These are phyloP conservation scores for Caenorhabditis sp. DNA, from an alignment of 2,888 invertebrate genomes.

Conservation along the genomic window DNA sequence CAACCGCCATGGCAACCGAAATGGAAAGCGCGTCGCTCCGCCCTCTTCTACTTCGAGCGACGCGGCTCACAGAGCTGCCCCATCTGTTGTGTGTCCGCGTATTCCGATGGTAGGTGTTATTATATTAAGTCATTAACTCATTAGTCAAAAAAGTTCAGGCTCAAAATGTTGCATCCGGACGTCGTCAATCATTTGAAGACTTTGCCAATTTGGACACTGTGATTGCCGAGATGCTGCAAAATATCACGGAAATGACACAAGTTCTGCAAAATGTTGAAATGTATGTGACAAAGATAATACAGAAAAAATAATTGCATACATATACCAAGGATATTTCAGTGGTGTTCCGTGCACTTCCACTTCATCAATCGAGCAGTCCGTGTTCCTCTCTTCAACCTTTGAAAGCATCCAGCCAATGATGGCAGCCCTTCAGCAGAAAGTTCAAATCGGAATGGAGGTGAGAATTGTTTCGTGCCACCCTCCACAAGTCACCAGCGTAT, in stretches of 20 bases:
- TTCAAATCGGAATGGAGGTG: conserved; percentile 46
- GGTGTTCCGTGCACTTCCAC: conserved; percentile 48
- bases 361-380: conserved; percentile 55
- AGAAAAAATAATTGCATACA: too few relatives aligned
- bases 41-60: conserved; percentile 11
- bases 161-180: conserved; percentile 9
- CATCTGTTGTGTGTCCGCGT: conserved; percentile 1
- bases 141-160: conserved; percentile 17
- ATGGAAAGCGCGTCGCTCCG: conserved; percentile 37
- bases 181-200: conserved; percentile 63
- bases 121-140: not conserved
- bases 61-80: not conserved
- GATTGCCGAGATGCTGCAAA: conserved; percentile 49
- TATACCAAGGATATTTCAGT: too few relatives aligned
- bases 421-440: conserved; percentile 27
- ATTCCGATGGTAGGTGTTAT: conserved; percentile 9
- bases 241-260: conserved; percentile 46
- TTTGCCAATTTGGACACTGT: conserved; percentile 58
- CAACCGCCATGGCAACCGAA: conserved; percentile 39
- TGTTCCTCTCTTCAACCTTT: conserved; percentile 44
- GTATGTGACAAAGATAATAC: too few relatives aligned
- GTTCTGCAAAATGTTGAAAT: conserved; percentile 51
- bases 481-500: not conserved
- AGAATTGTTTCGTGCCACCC: not conserved
- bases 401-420: conserved; percentile 55